Percentiles rank a stretch among this genome's conserved stretches.
Evolutionary conservation across 2,888 invertebrate species (phyloP).

Genomic region (Euplagia quadripunctaria): DNA sequence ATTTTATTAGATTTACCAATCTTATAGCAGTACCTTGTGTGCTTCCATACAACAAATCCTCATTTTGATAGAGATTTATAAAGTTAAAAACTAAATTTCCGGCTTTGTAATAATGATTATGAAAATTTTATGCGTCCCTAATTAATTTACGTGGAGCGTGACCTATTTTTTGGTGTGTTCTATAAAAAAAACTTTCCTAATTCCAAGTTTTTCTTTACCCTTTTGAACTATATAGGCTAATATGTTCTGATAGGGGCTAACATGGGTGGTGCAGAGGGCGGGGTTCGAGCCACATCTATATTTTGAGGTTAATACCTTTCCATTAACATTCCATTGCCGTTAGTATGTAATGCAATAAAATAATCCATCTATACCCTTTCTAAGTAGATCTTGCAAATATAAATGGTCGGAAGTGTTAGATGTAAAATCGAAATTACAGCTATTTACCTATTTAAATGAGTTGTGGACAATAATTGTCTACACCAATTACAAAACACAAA

Average conservation of each 20-base stretch:
- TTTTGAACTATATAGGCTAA: not conserved
- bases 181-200: not conserved
- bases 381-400: not conserved
- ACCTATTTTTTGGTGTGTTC: not conserved
- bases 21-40: slow-evolving; percentile 28
- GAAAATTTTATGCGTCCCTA: slow-evolving; percentile 45
- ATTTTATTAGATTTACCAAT: not conserved
- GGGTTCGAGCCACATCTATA: not conserved
- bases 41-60: slow-evolving; percentile 56
- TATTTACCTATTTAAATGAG: too few relatives aligned
- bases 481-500: too few relatives aligned
- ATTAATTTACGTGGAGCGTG: slow-evolving; percentile 41
- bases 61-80: slow-evolving; percentile 57
- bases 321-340: not conserved
- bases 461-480: too few relatives aligned
- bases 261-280: not conserved
- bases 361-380: not conserved
- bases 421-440: not conserved
- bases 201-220: not conserved
- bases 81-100: slow-evolving; percentile 47
- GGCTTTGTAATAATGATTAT: slow-evolving; percentile 50
- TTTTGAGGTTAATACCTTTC: not conserved
- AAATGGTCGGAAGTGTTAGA: too few relatives aligned
- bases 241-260: not conserved
- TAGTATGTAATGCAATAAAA: not conserved